A percentile compares a stretch with the other conserved stretches of the same genome.
Evolutionary conservation across 2,113 vertebrate genomes (phyloP).

Genomic region (Perca schrenkii): DNA sequence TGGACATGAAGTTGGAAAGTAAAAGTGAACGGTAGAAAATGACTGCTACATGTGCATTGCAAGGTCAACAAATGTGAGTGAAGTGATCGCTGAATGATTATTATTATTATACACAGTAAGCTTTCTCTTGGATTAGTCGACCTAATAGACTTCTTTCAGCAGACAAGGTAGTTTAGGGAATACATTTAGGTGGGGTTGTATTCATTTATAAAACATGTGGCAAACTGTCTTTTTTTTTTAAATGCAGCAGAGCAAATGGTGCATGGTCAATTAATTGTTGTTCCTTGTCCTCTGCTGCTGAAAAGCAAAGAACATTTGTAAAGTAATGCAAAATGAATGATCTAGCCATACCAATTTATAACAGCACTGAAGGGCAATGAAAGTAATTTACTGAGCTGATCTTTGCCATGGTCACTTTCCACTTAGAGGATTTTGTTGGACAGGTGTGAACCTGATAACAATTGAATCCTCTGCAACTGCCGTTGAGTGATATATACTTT

Average conservation of each 20-base stretch:
- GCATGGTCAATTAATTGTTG: constrained; percentile 13
- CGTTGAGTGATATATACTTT: constrained; percentile 51
- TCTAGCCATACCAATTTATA: not conserved
- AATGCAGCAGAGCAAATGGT: constrained; percentile 17
- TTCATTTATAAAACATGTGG: constrained; percentile 1
- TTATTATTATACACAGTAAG: constrained; percentile 10
- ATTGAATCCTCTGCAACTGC: constrained; percentile 45
- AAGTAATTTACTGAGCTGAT: constrained; percentile 28
- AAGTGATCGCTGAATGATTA: constrained; percentile 12
- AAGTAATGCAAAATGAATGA: constrained; percentile 17
- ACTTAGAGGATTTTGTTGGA: constrained; percentile 42
- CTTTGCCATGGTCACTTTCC: constrained; percentile 47
- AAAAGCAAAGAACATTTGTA: constrained; percentile 15
- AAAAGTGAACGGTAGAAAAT: constrained; percentile 58
- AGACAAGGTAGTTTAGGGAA: constrained; percentile 5
- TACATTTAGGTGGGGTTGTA: not conserved
- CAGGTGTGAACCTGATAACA: constrained; percentile 62
- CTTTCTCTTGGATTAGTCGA: constrained; percentile 22
- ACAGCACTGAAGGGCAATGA: not conserved
- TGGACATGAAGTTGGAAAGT: constrained; percentile 50
- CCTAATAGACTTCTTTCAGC: not conserved
- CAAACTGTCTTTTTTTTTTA: not conserved
- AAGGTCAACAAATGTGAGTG: constrained; percentile 49
- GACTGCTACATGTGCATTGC: constrained; percentile 13
- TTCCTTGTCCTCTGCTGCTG: not conserved